Percentiles rank a stretch among this genome's conserved stretches.
Evolutionary conservation across 2,888 invertebrate species (phyloP).

Genomic region (Eilema caniola): DNA sequence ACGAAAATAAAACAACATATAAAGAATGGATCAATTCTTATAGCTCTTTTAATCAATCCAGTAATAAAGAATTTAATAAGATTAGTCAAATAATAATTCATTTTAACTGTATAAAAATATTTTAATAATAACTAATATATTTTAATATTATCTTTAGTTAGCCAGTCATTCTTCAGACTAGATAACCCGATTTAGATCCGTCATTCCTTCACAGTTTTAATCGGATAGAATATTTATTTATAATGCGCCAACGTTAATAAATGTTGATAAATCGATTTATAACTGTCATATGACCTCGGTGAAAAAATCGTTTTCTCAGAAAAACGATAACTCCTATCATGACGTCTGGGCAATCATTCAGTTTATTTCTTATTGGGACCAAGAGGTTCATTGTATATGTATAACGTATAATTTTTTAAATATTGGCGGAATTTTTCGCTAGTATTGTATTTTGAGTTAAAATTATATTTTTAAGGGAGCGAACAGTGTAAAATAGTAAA

Average conservation of each 20-base stretch:
- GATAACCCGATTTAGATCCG: conserved; percentile 10
- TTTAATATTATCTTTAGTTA: not conserved
- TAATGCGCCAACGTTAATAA: conserved; percentile 21
- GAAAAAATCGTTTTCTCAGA: conserved; percentile 40
- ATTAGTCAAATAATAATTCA: not conserved
- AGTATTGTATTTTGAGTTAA: not conserved
- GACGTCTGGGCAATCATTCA: conserved; percentile 26
- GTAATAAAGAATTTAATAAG: not conserved
- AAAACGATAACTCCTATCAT: conserved; percentile 44
- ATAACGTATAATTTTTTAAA: no score
- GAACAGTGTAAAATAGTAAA: not conserved
- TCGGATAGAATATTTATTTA: conserved; percentile 23
- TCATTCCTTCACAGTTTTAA: conserved; percentile 16
- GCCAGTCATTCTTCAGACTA: not conserved
- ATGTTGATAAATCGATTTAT: conserved; percentile 26
- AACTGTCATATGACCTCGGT: conserved; percentile 35
- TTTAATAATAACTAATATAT: not conserved
- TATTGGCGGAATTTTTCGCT: not conserved
- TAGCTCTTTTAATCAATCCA: not conserved
- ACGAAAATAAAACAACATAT: not conserved
- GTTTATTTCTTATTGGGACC: conserved; percentile 25
- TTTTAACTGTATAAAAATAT: not conserved
- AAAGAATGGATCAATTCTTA: not conserved
- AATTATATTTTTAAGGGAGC: not conserved
- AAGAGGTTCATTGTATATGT: conserved; percentile 12